Evolutionary conservation across 1,140 invertebrate species (phyloP), one percentile per base, ranked within the genome.

Genomic region (Caenorhabditis tropicalis): DNA sequence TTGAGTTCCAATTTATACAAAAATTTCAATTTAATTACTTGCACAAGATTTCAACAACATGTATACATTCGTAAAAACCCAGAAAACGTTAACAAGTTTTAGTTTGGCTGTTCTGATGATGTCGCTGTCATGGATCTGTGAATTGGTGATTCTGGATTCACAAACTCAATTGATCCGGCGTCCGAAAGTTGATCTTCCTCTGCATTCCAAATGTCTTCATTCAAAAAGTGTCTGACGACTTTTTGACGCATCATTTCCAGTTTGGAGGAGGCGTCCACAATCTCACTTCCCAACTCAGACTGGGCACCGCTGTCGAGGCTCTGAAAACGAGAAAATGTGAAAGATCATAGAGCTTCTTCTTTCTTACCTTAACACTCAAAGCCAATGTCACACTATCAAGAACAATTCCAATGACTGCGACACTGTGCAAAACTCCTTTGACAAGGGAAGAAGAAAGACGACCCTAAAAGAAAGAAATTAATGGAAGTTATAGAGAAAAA

Each of bases 381-480:
- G 53, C 56, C n/a, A 85, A 21, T 24, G 83, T 58, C 36, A 85
- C 43, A 31, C 51, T n/a, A 39, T 85, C 83, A 5, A 85, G 27
- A 31, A 58, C 49, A 27, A 85, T 85, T 29, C 83, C 83, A 31
- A 85, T 48, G 19, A 49, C 83, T 29, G 83, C 83, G 1, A 79
- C 83, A 24, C 70, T 79, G 56, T 85, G 83, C 24, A 80, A 48
- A 27, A 85, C 74, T 81, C 83, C 83, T 29, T 85, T 85, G n/a
- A 60, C 48, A 16, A 85, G 48, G 43, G 51, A 43, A 9, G 83
- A 80, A 7, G 74, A 53, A 48, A 85, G 33, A 12, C 70, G 70
- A 48, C 48, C 74, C 83, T 80, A 82, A 51, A 31, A n/a, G n/a
- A 39, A 2, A 2, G 29, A 31, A 48, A 51, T 51, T 51, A 15